Evolutionary conservation across 2,888 invertebrate genomes (phyloP).

Genomic region (Himalopsyche anomala): DNA sequence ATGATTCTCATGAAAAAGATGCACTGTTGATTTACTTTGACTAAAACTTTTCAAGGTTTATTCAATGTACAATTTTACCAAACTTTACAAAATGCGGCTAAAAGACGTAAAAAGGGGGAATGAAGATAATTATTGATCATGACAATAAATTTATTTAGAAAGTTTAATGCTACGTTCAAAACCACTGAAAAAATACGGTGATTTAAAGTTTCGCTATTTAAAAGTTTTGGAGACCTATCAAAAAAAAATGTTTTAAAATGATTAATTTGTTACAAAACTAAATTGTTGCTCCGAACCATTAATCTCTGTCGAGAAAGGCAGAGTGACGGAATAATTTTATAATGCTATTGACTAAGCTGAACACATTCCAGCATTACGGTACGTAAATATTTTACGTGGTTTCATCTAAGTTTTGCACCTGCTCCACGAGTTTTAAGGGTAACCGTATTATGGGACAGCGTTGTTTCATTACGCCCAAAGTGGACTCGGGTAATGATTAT

Average conservation of each 20-base stretch:
- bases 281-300: constrained; percentile 36
- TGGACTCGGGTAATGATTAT: constrained; percentile 33
- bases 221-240: constrained; percentile 11
- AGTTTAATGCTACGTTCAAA: background rate
- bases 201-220: constrained; percentile 13
- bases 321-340: constrained; percentile 49
- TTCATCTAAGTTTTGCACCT: constrained; percentile 49
- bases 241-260: constrained; percentile 15
- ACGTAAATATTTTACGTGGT: constrained; percentile 47
- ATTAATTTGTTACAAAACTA: constrained; percentile 22
- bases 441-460: constrained; percentile 12
- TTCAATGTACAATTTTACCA: too few relatives aligned
- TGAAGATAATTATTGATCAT: background rate
- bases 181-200: background rate
- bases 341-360: constrained; percentile 44
- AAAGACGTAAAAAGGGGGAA: too few relatives aligned
- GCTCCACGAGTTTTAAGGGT: constrained; percentile 44
- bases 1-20: too few relatives aligned
- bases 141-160: constrained; percentile 5
- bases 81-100: too few relatives aligned
- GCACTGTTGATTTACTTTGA: too few relatives aligned
- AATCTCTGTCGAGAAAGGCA: background rate
- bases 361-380: constrained; percentile 39
- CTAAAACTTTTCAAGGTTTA: too few relatives aligned
- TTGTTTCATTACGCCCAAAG: constrained; percentile 47